Conservation (phyloP, 2,888 invertebrate genomes). For the Masnerella sp. region DNA sequence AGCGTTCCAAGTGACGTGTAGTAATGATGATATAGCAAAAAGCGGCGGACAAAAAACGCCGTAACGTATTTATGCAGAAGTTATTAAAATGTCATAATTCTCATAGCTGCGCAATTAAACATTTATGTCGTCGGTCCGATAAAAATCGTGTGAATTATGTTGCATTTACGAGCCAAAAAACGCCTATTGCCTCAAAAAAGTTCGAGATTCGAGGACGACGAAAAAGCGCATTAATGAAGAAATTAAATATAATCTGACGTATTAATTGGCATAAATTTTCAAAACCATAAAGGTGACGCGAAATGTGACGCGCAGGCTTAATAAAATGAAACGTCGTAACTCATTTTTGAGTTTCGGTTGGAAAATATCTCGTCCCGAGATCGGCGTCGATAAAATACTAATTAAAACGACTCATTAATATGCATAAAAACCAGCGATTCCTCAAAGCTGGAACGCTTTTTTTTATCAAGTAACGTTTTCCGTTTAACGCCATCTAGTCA, state of each 20-base stretch:
- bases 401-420: conserved; percentile 6
- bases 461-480: conserved; percentile 44
- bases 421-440: conserved; percentile 9
- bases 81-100: conserved; percentile 33
- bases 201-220: too few species aligned
- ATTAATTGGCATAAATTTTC: too few species aligned
- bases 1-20: conserved; percentile 19
- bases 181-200: too few species aligned
- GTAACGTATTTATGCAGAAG: conserved; percentile 6
- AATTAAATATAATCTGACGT: too few species aligned
- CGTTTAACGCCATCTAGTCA: conserved; percentile 48
- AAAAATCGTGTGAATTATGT: too few species aligned
- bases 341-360: too few species aligned
- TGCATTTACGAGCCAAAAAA: too few species aligned
- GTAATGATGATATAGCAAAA: conserved; percentile 36
- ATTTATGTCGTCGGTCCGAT: conserved; percentile 5
- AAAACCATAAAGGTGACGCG: too few species aligned
- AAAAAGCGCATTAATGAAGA: too few species aligned
- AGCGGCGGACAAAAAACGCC: conserved; percentile 17
- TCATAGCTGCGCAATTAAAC: conserved; percentile 20
- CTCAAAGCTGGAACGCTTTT: conserved; percentile 9
- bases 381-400: background rate
- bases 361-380: too few species aligned
- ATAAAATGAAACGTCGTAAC: too few species aligned
- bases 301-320: too few species aligned